Evolutionary conservation across 2,888 invertebrate genomes (phyloP), one percentile per base, ranked within the genome.

Genomic region (Apodemia zela): DNA sequence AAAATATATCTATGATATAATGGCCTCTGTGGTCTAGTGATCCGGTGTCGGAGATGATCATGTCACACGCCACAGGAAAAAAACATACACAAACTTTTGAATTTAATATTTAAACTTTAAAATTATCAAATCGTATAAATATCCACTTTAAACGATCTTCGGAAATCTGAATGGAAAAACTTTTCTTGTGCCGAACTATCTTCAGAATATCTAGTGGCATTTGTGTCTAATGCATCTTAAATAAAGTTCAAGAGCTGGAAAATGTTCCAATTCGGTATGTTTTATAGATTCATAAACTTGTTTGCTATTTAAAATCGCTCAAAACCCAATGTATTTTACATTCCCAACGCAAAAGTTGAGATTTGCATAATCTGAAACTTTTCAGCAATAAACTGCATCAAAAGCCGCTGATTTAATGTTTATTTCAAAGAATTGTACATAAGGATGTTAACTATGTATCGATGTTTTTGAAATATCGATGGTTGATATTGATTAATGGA

Each of bases 321-420:
- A 25, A 51, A 25, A 54, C 8, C 13, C 51, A 54, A 54, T 54
- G 51, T 25, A 54, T 54, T 54, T 54, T 54, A 54, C 2, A 54
- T 54, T 54, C 51, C 4, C 51, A 54, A 13, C 15, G 51, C 25
- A 54, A 25, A 54, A 25, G 21, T 25, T 25, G 13, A 15, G 21
- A 51, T 51, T 51, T 51, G 21, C 21, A 51, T 51, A 51, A 51
- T 51, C 21, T 18, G 21, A 51, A 51, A 51, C 51, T 51, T 51
- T 11, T 51, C 51, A 11, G n/a, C 51, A 51, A 51, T 51, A 13
- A 21, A 51, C 21, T 51, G 51, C 51, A 51, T 51, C 51, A 51
- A 51, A 51, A 51, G 51, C 51, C 51, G 51, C 21, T 51, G 51
- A 51, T 51, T 51, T 21, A n/a, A 21, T 51, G 11, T 51, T 51